Conservation (phyloP, 1,140 invertebrate genomes). For the Ooceraea biroi region DNA sequence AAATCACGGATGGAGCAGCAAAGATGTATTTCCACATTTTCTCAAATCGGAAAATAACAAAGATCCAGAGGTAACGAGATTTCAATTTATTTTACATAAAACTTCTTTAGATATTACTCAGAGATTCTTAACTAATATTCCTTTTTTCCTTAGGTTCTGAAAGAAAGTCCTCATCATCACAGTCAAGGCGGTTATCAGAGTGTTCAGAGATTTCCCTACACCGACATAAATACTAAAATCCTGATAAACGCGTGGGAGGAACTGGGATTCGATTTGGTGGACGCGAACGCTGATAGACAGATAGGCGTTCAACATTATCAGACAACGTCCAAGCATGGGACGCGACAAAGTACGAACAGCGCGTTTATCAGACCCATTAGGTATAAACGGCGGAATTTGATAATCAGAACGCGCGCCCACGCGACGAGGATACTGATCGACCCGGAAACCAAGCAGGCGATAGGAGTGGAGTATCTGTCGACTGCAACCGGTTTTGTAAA, state of each 20-base stretch:
- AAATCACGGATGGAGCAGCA: no score
- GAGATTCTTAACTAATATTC: background rate
- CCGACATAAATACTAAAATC: constrained; percentile 87
- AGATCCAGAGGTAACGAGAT: no score
- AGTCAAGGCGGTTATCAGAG: constrained; percentile 87
- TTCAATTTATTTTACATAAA: no score
- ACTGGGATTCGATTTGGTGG: constrained; percentile 86
- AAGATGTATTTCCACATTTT: no score
- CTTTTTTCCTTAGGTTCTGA: constrained; percentile 73
- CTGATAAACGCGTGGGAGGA: constrained; percentile 89
- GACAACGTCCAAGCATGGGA: constrained; percentile 88
- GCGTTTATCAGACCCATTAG: constrained; percentile 92
- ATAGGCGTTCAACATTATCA: constrained; percentile 88
- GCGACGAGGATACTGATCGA: constrained; percentile 92
- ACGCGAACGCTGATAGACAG: constrained; percentile 87
- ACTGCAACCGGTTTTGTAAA: no score
- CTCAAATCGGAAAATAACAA: no score
- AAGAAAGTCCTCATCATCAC: constrained; percentile 87
- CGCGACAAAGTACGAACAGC: constrained; percentile 90
- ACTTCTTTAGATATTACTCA: no score
- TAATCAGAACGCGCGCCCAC: constrained; percentile 89
- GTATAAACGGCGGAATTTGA: constrained; percentile 90
- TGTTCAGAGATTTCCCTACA: constrained; percentile 88
- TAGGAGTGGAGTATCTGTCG: constrained; percentile 89
- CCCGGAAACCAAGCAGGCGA: constrained; percentile 88